These are phyloP conservation scores for Austrolebias charrua DNA, from an alignment of 2,797 vertebrate genomes.

Conservation along the genomic window DNA sequence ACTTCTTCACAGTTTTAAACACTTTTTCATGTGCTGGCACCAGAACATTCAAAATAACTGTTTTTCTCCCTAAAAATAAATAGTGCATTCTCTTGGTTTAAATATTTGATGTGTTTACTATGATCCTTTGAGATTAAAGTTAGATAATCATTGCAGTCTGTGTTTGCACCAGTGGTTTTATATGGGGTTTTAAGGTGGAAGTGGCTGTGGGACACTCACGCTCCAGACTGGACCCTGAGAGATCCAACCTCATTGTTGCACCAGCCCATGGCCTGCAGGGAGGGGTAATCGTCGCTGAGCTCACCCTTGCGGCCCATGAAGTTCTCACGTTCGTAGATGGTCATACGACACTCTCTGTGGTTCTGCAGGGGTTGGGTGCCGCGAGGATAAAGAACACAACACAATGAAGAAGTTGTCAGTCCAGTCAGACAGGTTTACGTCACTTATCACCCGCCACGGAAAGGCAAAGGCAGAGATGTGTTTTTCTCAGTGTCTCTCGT, in stretches of 20 bases:
- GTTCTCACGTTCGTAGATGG: conserved; percentile 87
- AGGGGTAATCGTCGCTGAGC: conserved; percentile 89
- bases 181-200: too few species aligned
- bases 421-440: neutral
- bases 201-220: conserved; percentile 79
- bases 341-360: conserved; percentile 84
- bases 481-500: too few species aligned
- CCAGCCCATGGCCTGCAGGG: conserved; percentile 91
- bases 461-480: neutral
- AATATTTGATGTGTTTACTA: too few species aligned
- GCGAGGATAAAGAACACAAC: neutral
- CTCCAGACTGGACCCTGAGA: conserved; percentile 87
- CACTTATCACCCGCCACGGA: neutral
- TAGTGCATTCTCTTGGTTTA: too few species aligned
- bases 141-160: too few species aligned
- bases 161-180: too few species aligned
- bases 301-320: conserved; percentile 92
- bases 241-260: conserved; percentile 92
- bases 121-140: too few species aligned
- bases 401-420: conserved; percentile 4
- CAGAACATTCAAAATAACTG: too few species aligned
- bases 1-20: too few species aligned
- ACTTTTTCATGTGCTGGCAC: too few species aligned
- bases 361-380: conserved; percentile 59
- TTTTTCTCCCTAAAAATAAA: too few species aligned